Conservation (phyloP, 2,113 vertebrate genomes). For the Asarcornis scutulata region DNA sequence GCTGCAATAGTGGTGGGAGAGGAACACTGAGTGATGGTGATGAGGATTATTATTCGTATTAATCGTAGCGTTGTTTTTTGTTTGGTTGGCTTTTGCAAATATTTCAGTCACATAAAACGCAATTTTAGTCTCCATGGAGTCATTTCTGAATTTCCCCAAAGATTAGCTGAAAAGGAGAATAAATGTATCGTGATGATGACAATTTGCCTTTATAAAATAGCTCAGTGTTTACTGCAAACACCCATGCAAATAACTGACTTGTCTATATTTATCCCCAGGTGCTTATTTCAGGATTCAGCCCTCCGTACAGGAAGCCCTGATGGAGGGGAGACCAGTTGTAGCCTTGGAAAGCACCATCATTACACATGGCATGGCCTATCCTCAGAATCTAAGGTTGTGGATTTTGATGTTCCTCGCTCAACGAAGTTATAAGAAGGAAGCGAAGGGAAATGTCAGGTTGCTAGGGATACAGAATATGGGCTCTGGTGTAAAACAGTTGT, state of each 20-base stretch:
- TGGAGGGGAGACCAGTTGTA: slow-evolving; percentile 81
- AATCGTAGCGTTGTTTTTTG: neutral
- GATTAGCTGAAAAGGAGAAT: neutral
- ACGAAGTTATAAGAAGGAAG: neutral
- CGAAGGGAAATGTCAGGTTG: neutral
- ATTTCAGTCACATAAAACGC: neutral
- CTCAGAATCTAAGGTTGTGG: slow-evolving; percentile 86
- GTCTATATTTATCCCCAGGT: slow-evolving; percentile 68
- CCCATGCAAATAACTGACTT: neutral
- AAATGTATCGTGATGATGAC: neutral
- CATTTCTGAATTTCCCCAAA: neutral
- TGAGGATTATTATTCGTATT: neutral
- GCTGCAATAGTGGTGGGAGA: neutral
- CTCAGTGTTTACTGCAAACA: neutral
- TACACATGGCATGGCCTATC: slow-evolving; percentile 92
- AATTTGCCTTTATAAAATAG: neutral
- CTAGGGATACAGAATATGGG: neutral
- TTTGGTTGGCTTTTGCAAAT: neutral
- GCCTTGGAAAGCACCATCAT: slow-evolving; percentile 92
- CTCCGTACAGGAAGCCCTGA: slow-evolving; percentile 80
- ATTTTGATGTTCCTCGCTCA: neutral
- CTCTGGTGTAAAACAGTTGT: neutral
- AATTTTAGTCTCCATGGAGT: neutral
- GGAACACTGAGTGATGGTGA: neutral
- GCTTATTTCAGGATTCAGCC: slow-evolving; percentile 81